A percentile compares a stretch with the other conserved stretches of the same genome.
These are phyloP conservation scores for Sciaenops ocellatus DNA, from an alignment of 2,797 vertebrate genomes.

Conservation along the genomic window DNA sequence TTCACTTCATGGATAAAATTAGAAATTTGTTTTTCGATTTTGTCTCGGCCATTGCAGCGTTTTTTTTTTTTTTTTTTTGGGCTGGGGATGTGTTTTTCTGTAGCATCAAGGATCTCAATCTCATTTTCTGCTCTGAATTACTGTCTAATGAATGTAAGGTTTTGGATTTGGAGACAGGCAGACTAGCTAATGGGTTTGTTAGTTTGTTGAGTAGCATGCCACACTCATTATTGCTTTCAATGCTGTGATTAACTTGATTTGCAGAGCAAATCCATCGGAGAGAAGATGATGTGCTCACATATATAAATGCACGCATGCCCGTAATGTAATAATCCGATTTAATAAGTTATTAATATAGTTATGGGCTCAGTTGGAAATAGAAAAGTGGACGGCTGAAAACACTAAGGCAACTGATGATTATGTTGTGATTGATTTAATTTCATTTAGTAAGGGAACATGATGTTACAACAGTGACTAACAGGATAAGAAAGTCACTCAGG, in stretches of 20 bases:
- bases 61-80: constrained; percentile 35
- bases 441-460: constrained; percentile 71
- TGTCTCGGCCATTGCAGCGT: constrained; percentile 55
- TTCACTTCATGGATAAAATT: constrained; percentile 78
- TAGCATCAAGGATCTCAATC: constrained; percentile 80
- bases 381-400: constrained; percentile 75
- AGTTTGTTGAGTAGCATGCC: constrained; percentile 83
- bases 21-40: constrained; percentile 77
- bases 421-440: constrained; percentile 78
- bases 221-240: constrained; percentile 84
- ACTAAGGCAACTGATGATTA: constrained; percentile 64
- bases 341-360: constrained; percentile 86
- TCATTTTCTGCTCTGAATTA: constrained; percentile 87
- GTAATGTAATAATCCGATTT: constrained; percentile 85
- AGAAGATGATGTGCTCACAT: constrained; percentile 78
- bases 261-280: constrained; percentile 81
- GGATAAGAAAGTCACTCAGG: constrained; percentile 66
- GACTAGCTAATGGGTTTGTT: constrained; percentile 85
- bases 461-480: constrained; percentile 74
- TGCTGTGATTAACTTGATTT: constrained; percentile 87
- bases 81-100: constrained; percentile 64
- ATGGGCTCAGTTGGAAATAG: constrained; percentile 75
- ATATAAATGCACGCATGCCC: constrained; percentile 80
- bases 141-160: constrained; percentile 85
- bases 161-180: constrained; percentile 82